Evolutionary conservation across 23 tunicate species (phyloP), one percentile per base, ranked within the genome.

Genomic region (Pegea sp.): DNA sequence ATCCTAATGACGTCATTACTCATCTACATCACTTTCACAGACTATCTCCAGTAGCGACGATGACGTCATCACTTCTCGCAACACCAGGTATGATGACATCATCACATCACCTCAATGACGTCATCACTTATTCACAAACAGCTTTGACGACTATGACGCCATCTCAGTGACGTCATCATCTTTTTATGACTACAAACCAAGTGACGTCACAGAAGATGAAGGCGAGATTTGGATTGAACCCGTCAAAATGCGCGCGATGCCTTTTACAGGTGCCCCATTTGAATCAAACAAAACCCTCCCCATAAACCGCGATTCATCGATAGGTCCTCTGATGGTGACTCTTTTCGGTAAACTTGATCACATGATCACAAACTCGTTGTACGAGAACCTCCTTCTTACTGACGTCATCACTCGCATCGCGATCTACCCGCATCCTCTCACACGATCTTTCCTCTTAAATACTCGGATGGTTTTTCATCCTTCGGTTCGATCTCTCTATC

Each of bases 401-500:
- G 96, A 88, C 4, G 67, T 87, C 58, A 61, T 87, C 20, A 75
- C 78, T 8, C 54, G 87, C 46, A 51, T 87, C 53, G 74, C 87
- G 0, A 28, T 52, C n/a, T 75, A 69, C 54, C 96, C 87, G 8
- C 96, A 87, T 38, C 96, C 96, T 19, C 60, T 87, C 42, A 53
- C 75, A 29, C 60, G 96, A 13, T 69, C 78, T 11, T 87, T 87
- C 44, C 72, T 87, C 26, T 74, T 87, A 28, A 75, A 87, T 57
- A 87, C 96, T 2, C 68, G 63, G 34, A 66, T 87, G 66, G 88
- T 87, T n/a, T 87, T 87, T 56, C 96, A 87, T 34, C 96, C 96
- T 22, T 63, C 74, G 4, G 96, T 87, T 0, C 49, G 76, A 1
- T 69, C 88, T 8, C 52, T 87, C 23, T 87, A 84, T 50, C 95